A percentile compares a stretch with the other conserved stretches of the same genome.
Evolutionary conservation across 2,888 invertebrate species (phyloP).

Genomic region (Plagiodera versicolora): DNA sequence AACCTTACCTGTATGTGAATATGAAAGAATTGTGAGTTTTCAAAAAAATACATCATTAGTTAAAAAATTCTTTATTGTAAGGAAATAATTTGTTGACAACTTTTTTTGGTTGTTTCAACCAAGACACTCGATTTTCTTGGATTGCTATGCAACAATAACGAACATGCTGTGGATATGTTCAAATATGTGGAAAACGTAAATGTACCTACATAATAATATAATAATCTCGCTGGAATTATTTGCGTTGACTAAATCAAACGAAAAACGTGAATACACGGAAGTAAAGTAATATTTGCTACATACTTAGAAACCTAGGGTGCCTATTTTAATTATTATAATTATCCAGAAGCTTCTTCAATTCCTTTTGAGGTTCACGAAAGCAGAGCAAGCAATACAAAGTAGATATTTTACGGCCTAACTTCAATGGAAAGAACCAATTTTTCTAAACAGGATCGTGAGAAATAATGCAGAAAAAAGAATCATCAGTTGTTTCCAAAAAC

Average conservation of each 20-base stretch:
- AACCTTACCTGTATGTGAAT: too few species aligned
- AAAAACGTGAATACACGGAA: constrained; percentile 38
- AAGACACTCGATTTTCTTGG: too few species aligned
- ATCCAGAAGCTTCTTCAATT: constrained; percentile 21
- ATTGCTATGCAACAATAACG: not conserved
- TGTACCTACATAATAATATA: not conserved
- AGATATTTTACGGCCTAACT: constrained; percentile 28
- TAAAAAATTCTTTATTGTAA: too few species aligned
- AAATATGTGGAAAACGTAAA: not conserved
- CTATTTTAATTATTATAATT: constrained; percentile 38
- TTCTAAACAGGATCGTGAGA: too few species aligned
- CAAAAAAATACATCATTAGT: too few species aligned
- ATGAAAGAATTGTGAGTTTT: too few species aligned
- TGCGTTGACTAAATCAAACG: constrained; percentile 36
- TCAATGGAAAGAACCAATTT: not conserved
- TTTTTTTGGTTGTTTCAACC: too few species aligned
- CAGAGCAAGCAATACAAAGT: constrained; percentile 30
- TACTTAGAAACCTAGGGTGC: constrained; percentile 44
- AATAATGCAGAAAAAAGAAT: too few species aligned
- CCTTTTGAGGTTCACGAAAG: constrained; percentile 12
- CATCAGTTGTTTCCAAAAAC: too few species aligned
- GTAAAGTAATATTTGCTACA: constrained; percentile 46
- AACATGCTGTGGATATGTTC: not conserved
- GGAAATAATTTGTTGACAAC: too few species aligned
- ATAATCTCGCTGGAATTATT: constrained; percentile 28